Conservation (phyloP, 2,888 invertebrate genomes). For the Atethmia centrago region DNA sequence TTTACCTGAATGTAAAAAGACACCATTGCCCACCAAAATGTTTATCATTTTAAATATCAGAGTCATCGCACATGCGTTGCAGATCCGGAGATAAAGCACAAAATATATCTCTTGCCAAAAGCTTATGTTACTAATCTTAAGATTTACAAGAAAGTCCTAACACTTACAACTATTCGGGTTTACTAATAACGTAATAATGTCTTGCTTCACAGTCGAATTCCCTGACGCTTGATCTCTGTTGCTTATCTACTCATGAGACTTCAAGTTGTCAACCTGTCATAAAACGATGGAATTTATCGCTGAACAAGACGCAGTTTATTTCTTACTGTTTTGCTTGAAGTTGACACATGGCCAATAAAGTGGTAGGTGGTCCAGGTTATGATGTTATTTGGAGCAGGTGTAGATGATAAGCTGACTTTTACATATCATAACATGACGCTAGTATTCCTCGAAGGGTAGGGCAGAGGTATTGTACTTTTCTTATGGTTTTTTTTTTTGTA, state of each 20-base stretch:
- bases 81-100: background rate
- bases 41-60: background rate
- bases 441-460: background rate
- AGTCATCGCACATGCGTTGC: background rate
- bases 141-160: background rate
- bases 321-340: slow-evolving; percentile 10
- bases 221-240: slow-evolving; percentile 2
- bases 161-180: background rate
- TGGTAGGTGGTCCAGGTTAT: slow-evolving; percentile 10
- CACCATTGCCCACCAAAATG: background rate
- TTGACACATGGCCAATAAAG: background rate
- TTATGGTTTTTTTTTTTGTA: background rate
- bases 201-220: background rate
- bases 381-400: background rate
- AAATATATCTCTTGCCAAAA: background rate
- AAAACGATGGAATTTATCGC: slow-evolving; percentile 35
- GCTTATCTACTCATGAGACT: background rate
- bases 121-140: background rate
- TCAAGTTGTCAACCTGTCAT: slow-evolving; percentile 23
- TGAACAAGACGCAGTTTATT: slow-evolving; percentile 11
- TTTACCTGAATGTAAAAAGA: background rate
- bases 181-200: background rate
- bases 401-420: background rate
- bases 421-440: background rate
- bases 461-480: background rate